These are phyloP conservation scores for Rosalia funebris DNA, from an alignment of 2,888 invertebrate species.

Conservation along the genomic window DNA sequence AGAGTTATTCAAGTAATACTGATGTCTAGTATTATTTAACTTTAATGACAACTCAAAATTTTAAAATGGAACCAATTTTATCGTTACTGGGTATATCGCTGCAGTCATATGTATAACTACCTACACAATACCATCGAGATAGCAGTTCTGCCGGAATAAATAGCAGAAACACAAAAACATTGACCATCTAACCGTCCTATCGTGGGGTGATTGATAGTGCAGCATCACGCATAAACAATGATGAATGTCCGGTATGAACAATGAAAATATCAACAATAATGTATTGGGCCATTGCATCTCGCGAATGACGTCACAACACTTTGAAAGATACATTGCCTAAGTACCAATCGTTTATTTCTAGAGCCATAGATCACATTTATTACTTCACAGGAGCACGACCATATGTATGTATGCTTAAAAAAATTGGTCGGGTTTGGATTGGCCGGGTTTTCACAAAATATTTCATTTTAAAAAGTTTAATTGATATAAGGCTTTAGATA, in stretches of 20 bases:
- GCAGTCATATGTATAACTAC: neutral
- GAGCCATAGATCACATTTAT: constrained; percentile 6
- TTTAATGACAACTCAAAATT: too few relatives aligned
- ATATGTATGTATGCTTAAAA: too few relatives aligned
- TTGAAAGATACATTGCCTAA: constrained; percentile 11
- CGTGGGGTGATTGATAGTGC: constrained; percentile 25
- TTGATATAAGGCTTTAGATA: too few relatives aligned
- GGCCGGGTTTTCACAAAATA: too few relatives aligned
- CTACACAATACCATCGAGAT: constrained; percentile 1
- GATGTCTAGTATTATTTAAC: too few relatives aligned
- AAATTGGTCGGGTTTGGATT: too few relatives aligned
- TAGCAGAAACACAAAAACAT: constrained; percentile 11
- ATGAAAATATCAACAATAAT: constrained; percentile 28
- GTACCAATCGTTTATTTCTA: constrained; percentile 16
- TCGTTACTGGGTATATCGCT: too few relatives aligned
- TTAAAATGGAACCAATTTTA: too few relatives aligned
- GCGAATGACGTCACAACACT: neutral
- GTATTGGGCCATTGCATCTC: constrained; percentile 22
- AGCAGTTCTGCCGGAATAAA: constrained; percentile 11
- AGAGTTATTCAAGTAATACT: too few relatives aligned
- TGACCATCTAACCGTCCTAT: constrained; percentile 2
- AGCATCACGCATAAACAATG: constrained; percentile 31
- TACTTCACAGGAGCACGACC: neutral
- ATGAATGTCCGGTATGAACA: constrained; percentile 23
- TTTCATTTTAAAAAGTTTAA: too few relatives aligned